Conservation (phyloP, 2,797 vertebrate genomes). For the Mormyrus proboscirostris region DNA sequence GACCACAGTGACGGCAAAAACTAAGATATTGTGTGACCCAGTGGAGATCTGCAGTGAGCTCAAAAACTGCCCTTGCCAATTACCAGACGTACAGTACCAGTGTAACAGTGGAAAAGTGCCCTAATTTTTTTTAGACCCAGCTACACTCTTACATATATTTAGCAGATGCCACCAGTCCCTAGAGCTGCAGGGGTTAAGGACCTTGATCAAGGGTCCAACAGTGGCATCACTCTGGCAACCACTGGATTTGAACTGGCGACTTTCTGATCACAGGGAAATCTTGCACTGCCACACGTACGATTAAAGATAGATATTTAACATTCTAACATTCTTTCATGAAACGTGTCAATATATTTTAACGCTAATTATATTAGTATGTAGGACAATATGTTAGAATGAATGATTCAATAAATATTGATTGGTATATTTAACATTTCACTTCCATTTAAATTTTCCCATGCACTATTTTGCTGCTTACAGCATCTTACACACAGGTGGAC, state of each 20-base stretch:
- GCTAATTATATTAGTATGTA: not conserved
- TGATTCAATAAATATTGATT: not conserved
- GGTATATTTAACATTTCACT: not conserved
- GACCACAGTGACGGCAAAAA: not conserved
- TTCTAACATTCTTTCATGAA: not conserved
- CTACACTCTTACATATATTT: not conserved
- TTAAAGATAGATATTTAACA: not conserved
- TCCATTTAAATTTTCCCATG: not conserved
- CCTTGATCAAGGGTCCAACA: not conserved
- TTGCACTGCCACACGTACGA: not conserved
- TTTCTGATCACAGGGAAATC: not conserved
- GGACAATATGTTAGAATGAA: not conserved
- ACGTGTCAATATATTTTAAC: not conserved
- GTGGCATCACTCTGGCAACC: not conserved
- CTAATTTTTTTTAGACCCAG: not conserved
- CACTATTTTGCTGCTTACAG: not conserved
- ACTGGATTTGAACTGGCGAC: not conserved
- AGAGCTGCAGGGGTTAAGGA: not conserved
- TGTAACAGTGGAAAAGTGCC: not conserved
- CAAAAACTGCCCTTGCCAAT: not conserved
- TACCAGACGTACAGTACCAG: not conserved
- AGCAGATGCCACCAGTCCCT: not conserved
- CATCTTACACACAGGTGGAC: not conserved
- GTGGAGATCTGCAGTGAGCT: not conserved
- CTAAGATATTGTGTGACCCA: not conserved